Conservation (phyloP, 2,888 invertebrate genomes). For the Philaethria dido region DNA sequence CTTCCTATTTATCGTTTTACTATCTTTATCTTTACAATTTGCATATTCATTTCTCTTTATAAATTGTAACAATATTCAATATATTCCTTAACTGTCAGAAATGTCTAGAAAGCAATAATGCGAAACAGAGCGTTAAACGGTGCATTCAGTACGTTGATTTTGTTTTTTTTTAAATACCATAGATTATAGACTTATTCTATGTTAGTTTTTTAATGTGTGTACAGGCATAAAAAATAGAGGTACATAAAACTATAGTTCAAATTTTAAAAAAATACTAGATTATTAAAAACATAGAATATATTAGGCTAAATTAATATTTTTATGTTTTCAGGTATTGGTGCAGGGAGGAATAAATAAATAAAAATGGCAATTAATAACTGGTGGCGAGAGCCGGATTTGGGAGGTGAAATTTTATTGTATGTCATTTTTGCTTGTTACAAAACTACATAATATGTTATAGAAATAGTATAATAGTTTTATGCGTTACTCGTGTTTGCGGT, state of each 20-base stretch:
- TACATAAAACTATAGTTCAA: background rate
- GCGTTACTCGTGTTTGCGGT: background rate
- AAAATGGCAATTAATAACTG: constrained; percentile 57
- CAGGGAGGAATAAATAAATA: constrained; percentile 3
- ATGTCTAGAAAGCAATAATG: constrained; percentile 21
- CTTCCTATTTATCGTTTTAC: background rate
- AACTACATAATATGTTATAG: background rate
- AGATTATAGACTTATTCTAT: constrained; percentile 5
- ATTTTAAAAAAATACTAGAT: too few species aligned
- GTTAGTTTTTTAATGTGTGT: background rate
- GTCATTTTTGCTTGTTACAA: constrained; percentile 35
- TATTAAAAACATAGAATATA: too few species aligned
- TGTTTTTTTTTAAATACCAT: background rate
- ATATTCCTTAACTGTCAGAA: background rate
- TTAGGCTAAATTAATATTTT: background rate
- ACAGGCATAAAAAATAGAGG: background rate
- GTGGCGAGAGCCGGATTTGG: constrained; percentile 66
- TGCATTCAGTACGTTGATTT: background rate
- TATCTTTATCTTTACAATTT: background rate
- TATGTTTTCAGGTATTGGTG: constrained; percentile 8
- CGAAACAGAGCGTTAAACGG: constrained; percentile 10
- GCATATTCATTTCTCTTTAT: background rate
- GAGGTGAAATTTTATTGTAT: constrained; percentile 55
- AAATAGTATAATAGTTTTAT: constrained; percentile 11
- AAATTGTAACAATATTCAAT: background rate